These are phyloP conservation scores for Toxotes jaculatrix DNA, from an alignment of 2,113 vertebrate species.

Conservation along the genomic window DNA sequence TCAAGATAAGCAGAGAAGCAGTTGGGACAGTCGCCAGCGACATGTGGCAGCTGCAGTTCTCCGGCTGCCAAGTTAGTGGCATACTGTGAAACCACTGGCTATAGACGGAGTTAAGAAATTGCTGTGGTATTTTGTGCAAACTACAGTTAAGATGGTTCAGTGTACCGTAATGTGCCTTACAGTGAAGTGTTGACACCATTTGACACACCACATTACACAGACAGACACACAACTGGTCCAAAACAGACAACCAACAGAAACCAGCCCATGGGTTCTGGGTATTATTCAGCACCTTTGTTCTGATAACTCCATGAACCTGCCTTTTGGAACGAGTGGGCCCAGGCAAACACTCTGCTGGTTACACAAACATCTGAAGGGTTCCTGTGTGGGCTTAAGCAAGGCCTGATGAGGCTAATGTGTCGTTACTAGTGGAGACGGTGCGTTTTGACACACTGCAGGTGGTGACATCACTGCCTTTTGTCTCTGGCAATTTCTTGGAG, in stretches of 20 bases:
- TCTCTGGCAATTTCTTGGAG: no score
- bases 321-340: no score
- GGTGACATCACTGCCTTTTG: background rate
- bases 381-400: background rate
- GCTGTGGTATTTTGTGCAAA: slow-evolving; percentile 2
- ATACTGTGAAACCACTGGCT: slow-evolving; percentile 2
- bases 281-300: no score
- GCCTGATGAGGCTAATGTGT: background rate
- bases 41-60: slow-evolving; percentile 17
- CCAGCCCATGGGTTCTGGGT: no score
- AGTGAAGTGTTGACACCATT: background rate
- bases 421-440: background rate
- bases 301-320: no score
- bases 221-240: background rate
- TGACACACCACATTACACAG: no score
- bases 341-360: no score
- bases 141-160: background rate
- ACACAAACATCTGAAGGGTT: background rate
- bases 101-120: slow-evolving; percentile 9
- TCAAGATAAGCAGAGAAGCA: slow-evolving; percentile 22
- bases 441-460: background rate
- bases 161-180: background rate
- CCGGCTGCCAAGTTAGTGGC: slow-evolving; percentile 18
- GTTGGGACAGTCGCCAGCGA: slow-evolving; percentile 15
- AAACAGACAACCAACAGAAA: no score